Conservation (phyloP, 2,888 invertebrate genomes). For the Lutraria lutraria region DNA sequence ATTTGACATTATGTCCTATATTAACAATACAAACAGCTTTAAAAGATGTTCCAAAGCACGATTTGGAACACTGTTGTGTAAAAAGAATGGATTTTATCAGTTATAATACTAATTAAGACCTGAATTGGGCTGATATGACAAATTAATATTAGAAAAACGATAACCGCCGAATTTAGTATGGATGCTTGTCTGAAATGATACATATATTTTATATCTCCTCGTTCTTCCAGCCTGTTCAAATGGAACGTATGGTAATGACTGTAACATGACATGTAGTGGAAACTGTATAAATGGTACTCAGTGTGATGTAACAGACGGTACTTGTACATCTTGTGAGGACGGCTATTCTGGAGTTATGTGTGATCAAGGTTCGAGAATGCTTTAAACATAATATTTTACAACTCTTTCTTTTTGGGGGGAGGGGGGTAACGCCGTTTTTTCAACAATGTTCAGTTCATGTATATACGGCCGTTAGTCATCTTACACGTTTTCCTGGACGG, state of each 20-base stretch:
- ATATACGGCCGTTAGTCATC: not conserved
- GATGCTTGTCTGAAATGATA: constrained; percentile 61
- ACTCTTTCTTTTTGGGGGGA: not conserved
- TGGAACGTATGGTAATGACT: constrained; percentile 74
- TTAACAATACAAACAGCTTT: no score
- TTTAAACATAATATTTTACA: not conserved
- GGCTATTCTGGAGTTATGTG: constrained; percentile 56
- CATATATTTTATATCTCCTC: not conserved
- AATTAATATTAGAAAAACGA: no score
- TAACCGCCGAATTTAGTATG: no score
- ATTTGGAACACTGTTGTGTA: no score
- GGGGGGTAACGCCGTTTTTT: not conserved
- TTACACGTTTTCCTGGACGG: not conserved
- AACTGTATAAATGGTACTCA: constrained; percentile 64
- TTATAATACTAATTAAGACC: no score
- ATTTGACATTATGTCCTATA: no score
- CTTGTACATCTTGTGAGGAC: constrained; percentile 46
- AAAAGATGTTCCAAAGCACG: no score
- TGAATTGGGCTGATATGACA: no score
- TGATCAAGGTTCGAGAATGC: constrained; percentile 19
- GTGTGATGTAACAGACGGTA: constrained; percentile 59
- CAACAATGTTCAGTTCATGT: not conserved
- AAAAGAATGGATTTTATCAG: no score
- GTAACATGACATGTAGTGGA: constrained; percentile 72
- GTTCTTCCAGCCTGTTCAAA: constrained; percentile 67